Percentiles rank a stretch among this genome's conserved stretches.
Conservation (phyloP, 2,113 vertebrate genomes). For the Bubo bubo region DNA sequence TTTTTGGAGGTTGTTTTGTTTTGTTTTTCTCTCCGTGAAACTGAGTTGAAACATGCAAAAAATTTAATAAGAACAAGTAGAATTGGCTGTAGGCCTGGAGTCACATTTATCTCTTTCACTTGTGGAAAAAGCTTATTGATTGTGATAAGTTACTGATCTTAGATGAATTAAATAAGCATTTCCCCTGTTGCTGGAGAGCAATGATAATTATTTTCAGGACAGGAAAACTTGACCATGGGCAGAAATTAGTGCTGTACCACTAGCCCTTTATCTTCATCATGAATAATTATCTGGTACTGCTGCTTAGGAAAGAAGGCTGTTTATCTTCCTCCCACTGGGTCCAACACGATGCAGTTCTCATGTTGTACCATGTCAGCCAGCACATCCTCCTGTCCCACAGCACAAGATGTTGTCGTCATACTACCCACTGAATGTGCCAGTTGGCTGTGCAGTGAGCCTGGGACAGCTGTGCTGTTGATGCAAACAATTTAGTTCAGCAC, state of each 20-base stretch:
- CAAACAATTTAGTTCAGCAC: neutral
- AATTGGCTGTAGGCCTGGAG: neutral
- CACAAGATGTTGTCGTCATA: neutral
- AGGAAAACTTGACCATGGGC: neutral
- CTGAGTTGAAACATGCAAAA: neutral
- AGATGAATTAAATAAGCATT: neutral
- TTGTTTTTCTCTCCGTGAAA: neutral
- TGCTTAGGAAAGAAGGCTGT: neutral
- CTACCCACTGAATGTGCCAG: neutral
- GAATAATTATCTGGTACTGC: neutral
- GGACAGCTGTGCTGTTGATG: neutral
- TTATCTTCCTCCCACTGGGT: neutral
- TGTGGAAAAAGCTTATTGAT: neutral
- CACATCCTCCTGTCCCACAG: neutral
- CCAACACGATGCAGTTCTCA: neutral
- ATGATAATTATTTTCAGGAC: neutral
- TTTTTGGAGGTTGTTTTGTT: no score
- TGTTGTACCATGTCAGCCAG: neutral
- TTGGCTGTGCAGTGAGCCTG: neutral
- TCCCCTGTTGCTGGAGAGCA: neutral
- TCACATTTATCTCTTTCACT: neutral
- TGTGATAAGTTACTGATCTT: neutral
- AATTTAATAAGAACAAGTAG: neutral
- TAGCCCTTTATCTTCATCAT: neutral
- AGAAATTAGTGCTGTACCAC: neutral